Evolutionary conservation across 1,140 invertebrate genomes (phyloP), one percentile per base, ranked within the genome.

Genomic region (Sogatella furcifera): DNA sequence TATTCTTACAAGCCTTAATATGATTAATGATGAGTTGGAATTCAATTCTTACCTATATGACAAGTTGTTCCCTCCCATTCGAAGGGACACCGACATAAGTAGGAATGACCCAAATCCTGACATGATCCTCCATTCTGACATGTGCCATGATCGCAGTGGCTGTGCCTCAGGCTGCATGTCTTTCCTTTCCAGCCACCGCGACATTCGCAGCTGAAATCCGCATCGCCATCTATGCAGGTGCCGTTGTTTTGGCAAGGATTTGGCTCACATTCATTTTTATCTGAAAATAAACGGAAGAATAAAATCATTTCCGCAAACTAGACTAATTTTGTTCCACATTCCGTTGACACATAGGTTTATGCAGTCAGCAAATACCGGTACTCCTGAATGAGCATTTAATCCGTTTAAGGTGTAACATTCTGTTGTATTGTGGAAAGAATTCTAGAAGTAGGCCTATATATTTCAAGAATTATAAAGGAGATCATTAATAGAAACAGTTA

Each of bases 141-240:
- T 1, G 81, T 84, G 2, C 76, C 75, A 24, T 79, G 79, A 63
- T 84, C 82, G 63, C 83, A 84, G 65, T 84, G 83, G 24, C 81
- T 77, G 38, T 82, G 80, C 58, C 80, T 77, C 2, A 84, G 70
- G 13, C 80, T 78, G 68, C 87, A 90, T 0, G 84, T 88, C 68
- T 84, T 85, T 64, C 86, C 89, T 73, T 88, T 87, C 87, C 87
- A 89, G n/a, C 83, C 85, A 60, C 83, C 81, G 54, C 79, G 76
- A 70, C 88, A 90, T 59, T 83, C 78, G 68, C 87, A 90, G 61
- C 80, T 81, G 72, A 88, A 89, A 65, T 85, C 81, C 31, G 84
- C 86, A 57, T 85, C 78, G 28, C 78, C 79, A 71, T 90, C 86
- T 21, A 82, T 77, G 72, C 89, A 92, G 41, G 84, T 88, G 31